Conservation (phyloP, 2,888 invertebrate species). For the Caenorhabditis doughertyi region DNA sequence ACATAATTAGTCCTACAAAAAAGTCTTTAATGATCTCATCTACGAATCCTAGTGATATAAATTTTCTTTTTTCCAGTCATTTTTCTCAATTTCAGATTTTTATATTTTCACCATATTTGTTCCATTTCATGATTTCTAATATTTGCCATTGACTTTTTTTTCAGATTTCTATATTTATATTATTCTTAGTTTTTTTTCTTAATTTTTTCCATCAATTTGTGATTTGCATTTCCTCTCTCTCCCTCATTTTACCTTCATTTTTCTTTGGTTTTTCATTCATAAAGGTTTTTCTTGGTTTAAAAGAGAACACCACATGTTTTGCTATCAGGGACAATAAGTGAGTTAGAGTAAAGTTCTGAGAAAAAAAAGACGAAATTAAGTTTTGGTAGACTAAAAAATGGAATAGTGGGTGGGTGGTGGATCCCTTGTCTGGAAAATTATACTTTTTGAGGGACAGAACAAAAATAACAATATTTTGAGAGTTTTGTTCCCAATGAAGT, state of each 20-base stretch:
- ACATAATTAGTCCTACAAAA: constrained; percentile 27
- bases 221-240: constrained; percentile 38
- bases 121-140: not conserved
- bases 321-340: too few species aligned
- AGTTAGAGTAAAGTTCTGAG: too few species aligned
- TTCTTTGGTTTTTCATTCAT: not conserved
- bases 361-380: too few species aligned
- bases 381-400: too few species aligned
- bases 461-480: too few species aligned
- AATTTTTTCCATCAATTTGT: constrained; percentile 13
- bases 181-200: not conserved
- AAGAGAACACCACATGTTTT: too few species aligned
- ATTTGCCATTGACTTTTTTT: not conserved
- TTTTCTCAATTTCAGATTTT: too few species aligned
- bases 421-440: too few species aligned
- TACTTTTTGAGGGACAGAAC: too few species aligned
- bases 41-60: constrained; percentile 12
- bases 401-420: too few species aligned
- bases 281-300: constrained; percentile 4
- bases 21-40: constrained; percentile 19
- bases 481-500: too few species aligned
- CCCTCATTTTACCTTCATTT: not conserved
- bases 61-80: not conserved
- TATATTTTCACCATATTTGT: not conserved
- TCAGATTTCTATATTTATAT: constrained; percentile 10